phyloP scores from a whole-genome alignment of 2,888 invertebrate genomes.

The Chaitophorus viminalis region DNA sequence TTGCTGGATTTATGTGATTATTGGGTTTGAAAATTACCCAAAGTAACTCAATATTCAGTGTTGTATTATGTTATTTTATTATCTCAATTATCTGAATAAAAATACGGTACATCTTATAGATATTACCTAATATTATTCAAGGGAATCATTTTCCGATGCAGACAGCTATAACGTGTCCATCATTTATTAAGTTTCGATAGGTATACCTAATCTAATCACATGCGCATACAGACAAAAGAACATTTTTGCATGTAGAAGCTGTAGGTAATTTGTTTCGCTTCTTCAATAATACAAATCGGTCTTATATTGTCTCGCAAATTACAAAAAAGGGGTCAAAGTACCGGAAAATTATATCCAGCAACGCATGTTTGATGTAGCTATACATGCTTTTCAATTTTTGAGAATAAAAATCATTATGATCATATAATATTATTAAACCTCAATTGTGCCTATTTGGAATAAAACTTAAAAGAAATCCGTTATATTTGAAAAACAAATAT shows the following conservation, averaged over 20 bases:
- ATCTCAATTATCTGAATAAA: not conserved
- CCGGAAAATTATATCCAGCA: slow-evolving; percentile 24
- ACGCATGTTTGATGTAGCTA: not conserved
- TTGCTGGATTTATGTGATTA: not conserved
- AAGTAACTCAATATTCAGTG: not conserved
- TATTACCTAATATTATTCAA: not conserved
- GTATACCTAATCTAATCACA: slow-evolving; percentile 37
- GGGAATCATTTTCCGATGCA: not conserved
- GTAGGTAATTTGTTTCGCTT: slow-evolving; percentile 44
- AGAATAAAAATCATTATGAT: not conserved
- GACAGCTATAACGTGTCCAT: not conserved
- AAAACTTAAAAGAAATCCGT: not conserved
- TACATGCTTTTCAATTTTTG: not conserved
- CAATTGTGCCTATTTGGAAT: not conserved
- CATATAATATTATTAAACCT: not conserved
- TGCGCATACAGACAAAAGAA: slow-evolving; percentile 26
- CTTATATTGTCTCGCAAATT: slow-evolving; percentile 24
- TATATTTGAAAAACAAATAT: not conserved
- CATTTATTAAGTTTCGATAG: not conserved
- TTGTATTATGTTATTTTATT: not conserved
- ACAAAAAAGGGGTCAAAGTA: slow-evolving; percentile 50
- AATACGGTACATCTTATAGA: not conserved
- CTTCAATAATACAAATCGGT: slow-evolving; percentile 42
- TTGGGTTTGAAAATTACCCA: not conserved
- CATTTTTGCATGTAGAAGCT: slow-evolving; percentile 41